These are phyloP conservation scores for Nettapus auritus DNA, from an alignment of 2,113 vertebrate species.

Conservation along the genomic window DNA sequence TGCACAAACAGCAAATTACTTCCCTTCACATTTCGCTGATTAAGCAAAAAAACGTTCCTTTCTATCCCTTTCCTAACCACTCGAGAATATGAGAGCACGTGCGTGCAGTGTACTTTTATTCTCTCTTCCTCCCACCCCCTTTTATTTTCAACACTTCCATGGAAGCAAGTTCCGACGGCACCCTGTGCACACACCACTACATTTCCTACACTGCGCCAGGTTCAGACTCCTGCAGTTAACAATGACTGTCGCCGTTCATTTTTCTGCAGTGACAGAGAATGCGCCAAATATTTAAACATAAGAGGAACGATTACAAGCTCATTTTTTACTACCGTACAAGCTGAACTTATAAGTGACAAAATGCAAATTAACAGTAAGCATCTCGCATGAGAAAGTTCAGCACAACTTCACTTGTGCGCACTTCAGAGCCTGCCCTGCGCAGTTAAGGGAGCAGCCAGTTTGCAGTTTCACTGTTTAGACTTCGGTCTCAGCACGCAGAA, in stretches of 20 bases:
- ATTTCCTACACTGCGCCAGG: background rate
- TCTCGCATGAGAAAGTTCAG: background rate
- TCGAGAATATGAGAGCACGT: background rate
- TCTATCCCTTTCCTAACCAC: background rate
- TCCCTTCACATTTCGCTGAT: slow-evolving; percentile 36
- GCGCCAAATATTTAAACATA: background rate
- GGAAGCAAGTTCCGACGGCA: background rate
- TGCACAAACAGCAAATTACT: slow-evolving; percentile 35
- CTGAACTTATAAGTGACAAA: background rate
- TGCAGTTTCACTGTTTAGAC: background rate
- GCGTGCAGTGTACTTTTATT: background rate
- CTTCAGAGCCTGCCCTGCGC: background rate
- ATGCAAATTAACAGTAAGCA: background rate
- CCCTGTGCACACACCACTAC: background rate
- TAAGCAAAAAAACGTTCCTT: slow-evolving; percentile 28
- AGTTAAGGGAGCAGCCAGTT: background rate
- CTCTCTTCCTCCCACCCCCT: background rate
- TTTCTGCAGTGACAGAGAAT: background rate
- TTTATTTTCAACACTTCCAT: background rate
- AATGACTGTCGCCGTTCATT: background rate
- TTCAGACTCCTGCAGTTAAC: background rate
- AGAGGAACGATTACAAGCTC: background rate
- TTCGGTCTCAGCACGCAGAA: background rate
- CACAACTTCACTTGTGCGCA: background rate
- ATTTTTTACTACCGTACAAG: background rate